These are phyloP conservation scores for Orchestia grillus DNA, from an alignment of 1,140 invertebrate species.

Conservation along the genomic window DNA sequence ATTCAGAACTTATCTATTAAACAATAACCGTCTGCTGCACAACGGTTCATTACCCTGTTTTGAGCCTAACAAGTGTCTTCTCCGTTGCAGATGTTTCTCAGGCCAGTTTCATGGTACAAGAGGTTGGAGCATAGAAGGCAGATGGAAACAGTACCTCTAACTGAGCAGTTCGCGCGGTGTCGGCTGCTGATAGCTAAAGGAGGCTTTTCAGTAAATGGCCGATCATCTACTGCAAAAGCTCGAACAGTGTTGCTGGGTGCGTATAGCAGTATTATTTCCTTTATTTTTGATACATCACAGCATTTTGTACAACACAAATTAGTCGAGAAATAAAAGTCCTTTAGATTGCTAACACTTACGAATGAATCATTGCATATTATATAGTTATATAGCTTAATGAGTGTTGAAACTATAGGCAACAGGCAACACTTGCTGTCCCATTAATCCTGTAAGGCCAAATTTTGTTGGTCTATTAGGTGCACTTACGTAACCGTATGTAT, in stretches of 20 bases:
- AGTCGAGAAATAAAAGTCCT: background rate
- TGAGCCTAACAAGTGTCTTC: background rate
- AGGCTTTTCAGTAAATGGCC: too few species aligned
- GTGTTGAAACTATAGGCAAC: too few species aligned
- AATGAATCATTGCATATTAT: too few species aligned
- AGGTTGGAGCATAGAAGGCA: background rate
- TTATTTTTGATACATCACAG: background rate
- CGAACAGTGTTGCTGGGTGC: background rate
- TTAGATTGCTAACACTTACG: background rate
- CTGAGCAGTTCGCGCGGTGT: background rate
- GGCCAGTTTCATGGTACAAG: background rate
- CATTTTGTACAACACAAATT: background rate
- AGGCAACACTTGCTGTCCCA: too few species aligned
- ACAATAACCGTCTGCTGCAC: too few species aligned
- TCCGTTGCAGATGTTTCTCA: background rate
- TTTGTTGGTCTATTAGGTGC: too few species aligned
- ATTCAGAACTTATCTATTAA: too few species aligned
- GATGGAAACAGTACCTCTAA: background rate
- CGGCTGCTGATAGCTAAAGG: background rate
- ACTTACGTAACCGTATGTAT: too few species aligned
- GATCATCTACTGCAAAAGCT: background rate
- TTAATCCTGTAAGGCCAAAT: too few species aligned
- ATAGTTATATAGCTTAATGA: too few species aligned
- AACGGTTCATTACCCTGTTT: too few species aligned
- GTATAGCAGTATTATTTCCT: background rate